Conservation (phyloP, 2,797 vertebrate species). For the Iguana delicatissima region DNA sequence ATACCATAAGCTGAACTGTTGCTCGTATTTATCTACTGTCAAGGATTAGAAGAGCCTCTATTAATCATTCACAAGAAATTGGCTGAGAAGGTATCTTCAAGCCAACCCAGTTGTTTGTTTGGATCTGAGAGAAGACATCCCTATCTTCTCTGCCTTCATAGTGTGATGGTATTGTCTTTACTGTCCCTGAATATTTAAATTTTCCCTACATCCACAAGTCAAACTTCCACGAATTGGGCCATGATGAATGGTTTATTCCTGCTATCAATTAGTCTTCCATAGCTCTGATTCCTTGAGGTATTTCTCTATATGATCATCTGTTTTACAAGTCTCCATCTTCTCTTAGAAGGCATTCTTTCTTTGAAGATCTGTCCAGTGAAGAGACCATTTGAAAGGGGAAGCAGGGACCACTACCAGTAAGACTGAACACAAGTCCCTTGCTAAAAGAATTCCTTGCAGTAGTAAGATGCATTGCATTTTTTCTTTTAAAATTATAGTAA, state of each 20-base stretch:
- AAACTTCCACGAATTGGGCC: not conserved
- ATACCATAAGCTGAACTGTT: not conserved
- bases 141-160: not conserved
- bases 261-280: not conserved
- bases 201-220: not conserved
- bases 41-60: no score
- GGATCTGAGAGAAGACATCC: not conserved
- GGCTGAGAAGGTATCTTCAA: not conserved
- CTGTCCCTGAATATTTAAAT: not conserved
- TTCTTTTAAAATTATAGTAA: not conserved
- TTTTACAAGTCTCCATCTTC: not conserved
- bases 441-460: not conserved
- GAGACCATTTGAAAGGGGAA: not conserved
- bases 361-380: not conserved
- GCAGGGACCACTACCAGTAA: not conserved
- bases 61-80: not conserved
- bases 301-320: not conserved
- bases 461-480: not conserved
- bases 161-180: not conserved
- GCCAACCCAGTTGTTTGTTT: not conserved
- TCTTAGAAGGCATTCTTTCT: not conserved
- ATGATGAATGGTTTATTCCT: not conserved
- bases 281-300: not conserved
- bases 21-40: not conserved
- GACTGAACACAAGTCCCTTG: not conserved